A percentile compares a stretch with the other conserved stretches of the same genome.
Evolutionary conservation across 2,888 invertebrate species (phyloP).

Genomic region (Lamellibrachia satsuma): DNA sequence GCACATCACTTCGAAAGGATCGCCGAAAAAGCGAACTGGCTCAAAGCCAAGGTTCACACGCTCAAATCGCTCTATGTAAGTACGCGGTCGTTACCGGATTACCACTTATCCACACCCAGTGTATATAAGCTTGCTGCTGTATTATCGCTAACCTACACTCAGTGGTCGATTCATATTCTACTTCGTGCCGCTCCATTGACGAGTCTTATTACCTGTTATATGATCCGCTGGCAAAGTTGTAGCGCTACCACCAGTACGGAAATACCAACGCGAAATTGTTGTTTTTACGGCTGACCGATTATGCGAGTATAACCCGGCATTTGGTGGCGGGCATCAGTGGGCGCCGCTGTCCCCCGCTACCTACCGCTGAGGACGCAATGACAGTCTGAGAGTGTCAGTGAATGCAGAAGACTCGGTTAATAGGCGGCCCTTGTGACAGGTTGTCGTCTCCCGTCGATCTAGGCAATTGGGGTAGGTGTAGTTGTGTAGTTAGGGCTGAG

Average conservation of each 20-base stretch:
- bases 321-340: not conserved
- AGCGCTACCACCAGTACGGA: not conserved
- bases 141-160: not conserved
- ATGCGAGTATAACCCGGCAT: not conserved
- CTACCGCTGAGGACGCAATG: not conserved
- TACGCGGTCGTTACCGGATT: not conserved
- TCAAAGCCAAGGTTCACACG: conserved; percentile 17
- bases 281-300: conserved; percentile 13
- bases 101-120: not conserved
- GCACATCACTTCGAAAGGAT: not conserved
- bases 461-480: not conserved
- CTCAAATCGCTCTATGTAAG: conserved; percentile 13
- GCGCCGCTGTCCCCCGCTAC: not conserved
- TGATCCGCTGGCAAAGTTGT: not conserved
- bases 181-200: not conserved
- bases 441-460: not conserved
- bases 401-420: not conserved
- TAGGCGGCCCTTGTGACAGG: not conserved
- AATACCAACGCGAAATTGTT: conserved; percentile 6
- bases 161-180: not conserved
- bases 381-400: not conserved
- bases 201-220: not conserved
- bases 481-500: not conserved
- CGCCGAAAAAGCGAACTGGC: conserved; percentile 17
- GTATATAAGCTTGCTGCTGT: not conserved